A percentile compares a stretch with the other conserved stretches of the same genome.
phyloP scores from a whole-genome alignment of 2,797 vertebrate genomes.

The Chelonia mydas region DNA sequence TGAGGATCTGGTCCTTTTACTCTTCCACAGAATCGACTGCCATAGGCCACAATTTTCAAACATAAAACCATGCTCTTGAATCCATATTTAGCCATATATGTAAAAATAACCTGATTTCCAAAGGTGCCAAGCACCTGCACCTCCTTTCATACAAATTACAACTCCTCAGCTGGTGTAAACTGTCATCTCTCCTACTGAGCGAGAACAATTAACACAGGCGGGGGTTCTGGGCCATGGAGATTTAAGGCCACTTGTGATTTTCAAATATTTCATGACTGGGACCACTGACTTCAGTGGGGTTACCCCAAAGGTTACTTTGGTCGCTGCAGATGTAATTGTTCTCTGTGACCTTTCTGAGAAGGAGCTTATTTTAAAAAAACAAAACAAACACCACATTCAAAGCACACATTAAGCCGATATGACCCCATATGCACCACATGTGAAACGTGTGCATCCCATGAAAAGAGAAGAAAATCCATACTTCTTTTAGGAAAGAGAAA shows the following conservation, averaged over 20 bases:
- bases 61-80: conserved; percentile 14
- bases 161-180: not conserved
- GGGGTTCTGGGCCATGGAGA: not conserved
- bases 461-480: not conserved
- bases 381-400: not conserved
- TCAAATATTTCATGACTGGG: not conserved
- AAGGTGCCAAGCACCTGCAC: not conserved
- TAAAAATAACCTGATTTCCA: conserved; percentile 3
- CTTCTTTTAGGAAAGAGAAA: not conserved
- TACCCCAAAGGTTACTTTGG: not conserved
- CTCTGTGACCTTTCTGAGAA: conserved; percentile 17
- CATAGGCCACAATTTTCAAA: conserved; percentile 15
- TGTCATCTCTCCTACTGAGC: not conserved
- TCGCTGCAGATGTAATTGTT: not conserved
- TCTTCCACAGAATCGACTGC: not conserved
- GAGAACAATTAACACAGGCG: not conserved
- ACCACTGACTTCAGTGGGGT: not conserved
- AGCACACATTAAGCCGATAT: not conserved
- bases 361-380: not conserved
- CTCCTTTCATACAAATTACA: conserved; percentile 18
- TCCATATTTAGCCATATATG: not conserved
- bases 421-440: not conserved
- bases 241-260: not conserved
- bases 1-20: conserved; percentile 8
- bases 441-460: not conserved